Evolutionary conservation across 2,113 vertebrate genomes (phyloP).

Genomic region (Psammodynastes pulverulentus): DNA sequence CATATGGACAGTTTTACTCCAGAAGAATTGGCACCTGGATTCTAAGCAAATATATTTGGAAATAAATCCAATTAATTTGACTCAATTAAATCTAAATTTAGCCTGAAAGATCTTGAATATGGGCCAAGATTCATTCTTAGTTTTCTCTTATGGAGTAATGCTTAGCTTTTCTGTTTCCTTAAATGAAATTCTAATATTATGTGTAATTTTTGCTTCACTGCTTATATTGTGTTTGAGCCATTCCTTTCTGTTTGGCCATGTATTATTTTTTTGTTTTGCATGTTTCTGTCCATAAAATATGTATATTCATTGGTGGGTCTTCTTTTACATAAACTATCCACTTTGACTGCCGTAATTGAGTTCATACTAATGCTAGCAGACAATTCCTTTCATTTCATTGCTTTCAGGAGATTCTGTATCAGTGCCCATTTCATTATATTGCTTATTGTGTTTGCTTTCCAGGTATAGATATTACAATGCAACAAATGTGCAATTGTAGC

Average conservation of each 20-base stretch:
- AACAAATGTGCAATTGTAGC: not conserved
- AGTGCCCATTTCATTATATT: not conserved
- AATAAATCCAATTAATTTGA: not conserved
- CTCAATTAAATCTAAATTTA: not conserved
- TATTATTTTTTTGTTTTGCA: not conserved
- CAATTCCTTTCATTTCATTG: not conserved
- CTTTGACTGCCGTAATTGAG: not conserved
- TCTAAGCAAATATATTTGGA: slow-evolving; percentile 16
- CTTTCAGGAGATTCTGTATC: not conserved
- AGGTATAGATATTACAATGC: not conserved
- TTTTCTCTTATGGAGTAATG: slow-evolving; percentile 3
- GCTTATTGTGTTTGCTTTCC: not conserved
- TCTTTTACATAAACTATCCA: not conserved
- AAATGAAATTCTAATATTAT: not conserved
- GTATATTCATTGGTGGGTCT: not conserved
- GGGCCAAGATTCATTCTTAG: not conserved
- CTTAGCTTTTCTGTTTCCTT: not conserved
- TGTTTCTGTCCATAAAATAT: not conserved
- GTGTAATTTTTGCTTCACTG: not conserved
- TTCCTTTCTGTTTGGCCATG: not conserved
- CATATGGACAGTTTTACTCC: not conserved
- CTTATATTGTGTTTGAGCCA: not conserved
- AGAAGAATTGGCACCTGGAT: slow-evolving; percentile 3
- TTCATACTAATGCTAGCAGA: not conserved
- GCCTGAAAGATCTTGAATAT: not conserved